phyloP scores from a whole-genome alignment of 2,797 vertebrate species.

The Rhinella marina region DNA sequence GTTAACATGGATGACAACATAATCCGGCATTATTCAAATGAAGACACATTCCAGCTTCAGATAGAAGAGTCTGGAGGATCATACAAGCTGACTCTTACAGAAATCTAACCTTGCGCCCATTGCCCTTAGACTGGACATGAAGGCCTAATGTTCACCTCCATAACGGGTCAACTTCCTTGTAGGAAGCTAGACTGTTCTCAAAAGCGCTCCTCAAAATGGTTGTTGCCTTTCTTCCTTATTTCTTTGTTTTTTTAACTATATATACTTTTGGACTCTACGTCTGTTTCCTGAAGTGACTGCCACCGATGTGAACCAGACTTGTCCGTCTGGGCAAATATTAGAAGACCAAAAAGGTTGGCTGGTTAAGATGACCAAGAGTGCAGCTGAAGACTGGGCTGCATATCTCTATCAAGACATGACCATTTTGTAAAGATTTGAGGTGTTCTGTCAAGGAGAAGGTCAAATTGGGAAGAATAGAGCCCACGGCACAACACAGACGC shows the following conservation, averaged over 20 bases:
- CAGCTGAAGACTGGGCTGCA: not conserved
- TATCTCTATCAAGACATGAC: not conserved
- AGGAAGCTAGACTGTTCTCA: constrained; percentile 40
- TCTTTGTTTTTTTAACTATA: not conserved
- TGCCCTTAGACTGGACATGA: constrained; percentile 59
- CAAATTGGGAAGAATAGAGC: not conserved
- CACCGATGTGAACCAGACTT: not conserved
- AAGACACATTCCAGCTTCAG: constrained; percentile 98
- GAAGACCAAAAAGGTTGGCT: not conserved
- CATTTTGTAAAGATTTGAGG: not conserved
- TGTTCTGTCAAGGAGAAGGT: constrained; percentile 14
- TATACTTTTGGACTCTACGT: not conserved
- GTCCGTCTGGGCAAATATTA: not conserved
- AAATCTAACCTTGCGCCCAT: constrained; percentile 80
- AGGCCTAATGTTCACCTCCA: constrained; percentile 64
- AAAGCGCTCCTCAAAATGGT: constrained; percentile 63
- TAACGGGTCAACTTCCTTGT: constrained; percentile 56
- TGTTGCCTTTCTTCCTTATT: not conserved
- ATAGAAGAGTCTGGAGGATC: constrained; percentile 88
- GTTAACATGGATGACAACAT: constrained; percentile 99
- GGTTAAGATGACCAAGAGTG: not conserved
- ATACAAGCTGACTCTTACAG: constrained; percentile 95
- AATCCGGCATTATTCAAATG: constrained; percentile 98
- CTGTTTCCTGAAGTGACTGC: not conserved
- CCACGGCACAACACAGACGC: not conserved